Evolutionary conservation across 1,140 invertebrate species (phyloP), one percentile per base, ranked within the genome.

Genomic region (Heterodera schachtii): DNA sequence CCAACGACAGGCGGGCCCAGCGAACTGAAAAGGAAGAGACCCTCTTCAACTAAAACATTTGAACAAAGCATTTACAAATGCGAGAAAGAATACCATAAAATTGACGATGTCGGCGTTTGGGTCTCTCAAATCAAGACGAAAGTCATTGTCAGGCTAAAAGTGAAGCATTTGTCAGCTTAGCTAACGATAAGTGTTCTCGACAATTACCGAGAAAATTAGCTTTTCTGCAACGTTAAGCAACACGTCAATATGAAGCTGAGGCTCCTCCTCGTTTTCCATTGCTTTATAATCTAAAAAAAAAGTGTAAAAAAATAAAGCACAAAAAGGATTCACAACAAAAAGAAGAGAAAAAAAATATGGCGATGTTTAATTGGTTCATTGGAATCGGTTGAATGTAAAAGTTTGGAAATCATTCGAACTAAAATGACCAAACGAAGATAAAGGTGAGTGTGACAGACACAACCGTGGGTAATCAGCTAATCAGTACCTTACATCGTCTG

Each of bases 221-320:
- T 76, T 76, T 57, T 76, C 74, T 44, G 74, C 74, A 43, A 76
- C 74, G n/a, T 66, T 76, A 66, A 76, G 74, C 74, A 76, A 76
- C 57, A 76, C 74, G 66, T 76, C 74, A 76, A 49, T 57, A 76
- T 76, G 57, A 57, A 76, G 66, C 74, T 76, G 21, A 16, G 47
- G 74, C 19, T 64, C 57, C 57, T 64, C 57, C 57, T 64, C 57
- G 57, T 19, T 64, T 16, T 64, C 57, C 57, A 64, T 64, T 64
- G 13, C 19, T 13, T 64, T 64, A 64, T 64, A 64, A 13, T 64
- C 57, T 64, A 19, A 13, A 64, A 64, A 16, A 60, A 19, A 64
- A 64, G 19, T 75, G 21, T 11, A 13, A 13, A 75, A 75, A 75
- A 43, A 16, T 31, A 31, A 57, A 43, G 46, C 41, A 44, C 46